phyloP scores from a whole-genome alignment of 1,140 invertebrate genomes.

The Nilaparvata lugens region DNA sequence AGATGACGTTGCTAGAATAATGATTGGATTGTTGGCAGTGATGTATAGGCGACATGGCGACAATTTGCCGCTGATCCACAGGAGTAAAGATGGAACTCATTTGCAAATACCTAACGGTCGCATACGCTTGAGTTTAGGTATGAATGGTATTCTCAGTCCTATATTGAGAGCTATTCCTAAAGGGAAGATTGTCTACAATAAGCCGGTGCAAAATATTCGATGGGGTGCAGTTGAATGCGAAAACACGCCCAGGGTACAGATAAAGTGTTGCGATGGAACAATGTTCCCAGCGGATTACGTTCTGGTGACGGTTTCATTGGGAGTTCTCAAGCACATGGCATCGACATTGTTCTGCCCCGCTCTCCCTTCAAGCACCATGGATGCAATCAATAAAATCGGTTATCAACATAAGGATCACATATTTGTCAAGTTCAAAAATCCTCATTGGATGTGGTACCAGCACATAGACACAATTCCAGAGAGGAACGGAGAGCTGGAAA shows the following conservation, averaged over 20 bases:
- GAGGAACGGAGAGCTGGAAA: constrained; percentile 43
- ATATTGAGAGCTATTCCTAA: constrained; percentile 47
- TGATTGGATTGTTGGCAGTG: background rate
- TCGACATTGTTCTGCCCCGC: constrained; percentile 64
- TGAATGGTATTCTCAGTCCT: constrained; percentile 51
- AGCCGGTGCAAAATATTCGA: constrained; percentile 49
- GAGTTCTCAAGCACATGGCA: constrained; percentile 68
- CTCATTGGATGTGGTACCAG: constrained; percentile 57
- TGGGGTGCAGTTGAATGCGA: constrained; percentile 43
- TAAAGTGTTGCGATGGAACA: constrained; percentile 41
- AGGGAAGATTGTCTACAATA: constrained; percentile 44
- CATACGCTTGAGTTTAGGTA: constrained; percentile 50
- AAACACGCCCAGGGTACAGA: constrained; percentile 21
- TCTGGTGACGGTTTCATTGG: constrained; percentile 71
- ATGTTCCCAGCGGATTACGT: constrained; percentile 67
- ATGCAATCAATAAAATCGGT: constrained; percentile 61
- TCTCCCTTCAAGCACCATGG: constrained; percentile 59
- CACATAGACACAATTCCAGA: constrained; percentile 45
- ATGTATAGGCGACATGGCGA: background rate
- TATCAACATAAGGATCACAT: constrained; percentile 66
- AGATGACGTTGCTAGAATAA: constrained; percentile 13
- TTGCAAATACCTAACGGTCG: constrained; percentile 49
- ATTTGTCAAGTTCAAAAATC: constrained; percentile 68
- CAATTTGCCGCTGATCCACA: background rate
- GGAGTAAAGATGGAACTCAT: constrained; percentile 6